phyloP scores from a whole-genome alignment of 1,140 invertebrate genomes.

The Battus philenor region DNA sequence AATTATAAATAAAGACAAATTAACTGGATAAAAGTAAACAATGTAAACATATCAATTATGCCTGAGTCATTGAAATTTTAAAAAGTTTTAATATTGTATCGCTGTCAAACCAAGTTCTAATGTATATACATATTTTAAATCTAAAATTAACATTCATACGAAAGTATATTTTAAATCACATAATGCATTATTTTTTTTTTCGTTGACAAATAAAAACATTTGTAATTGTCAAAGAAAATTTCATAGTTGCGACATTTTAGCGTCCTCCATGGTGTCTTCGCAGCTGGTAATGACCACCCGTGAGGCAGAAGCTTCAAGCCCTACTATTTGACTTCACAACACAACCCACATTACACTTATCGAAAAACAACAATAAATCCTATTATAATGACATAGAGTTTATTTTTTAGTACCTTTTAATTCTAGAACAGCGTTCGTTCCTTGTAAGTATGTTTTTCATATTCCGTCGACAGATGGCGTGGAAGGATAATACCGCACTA shows the following conservation, averaged over 20 bases:
- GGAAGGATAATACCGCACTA: conserved; percentile 45
- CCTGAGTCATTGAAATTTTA: too few relatives aligned
- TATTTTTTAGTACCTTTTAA: conserved; percentile 11
- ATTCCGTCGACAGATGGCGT: conserved; percentile 53
- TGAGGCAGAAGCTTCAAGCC: conserved; percentile 33
- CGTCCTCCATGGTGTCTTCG: conserved; percentile 32
- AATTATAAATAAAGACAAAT: too few relatives aligned
- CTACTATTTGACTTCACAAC: conserved; percentile 45
- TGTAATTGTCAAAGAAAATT: too few relatives aligned
- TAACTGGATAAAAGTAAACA: too few relatives aligned
- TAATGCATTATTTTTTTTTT: too few relatives aligned
- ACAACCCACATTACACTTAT: conserved; percentile 16
- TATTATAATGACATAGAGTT: conserved; percentile 19
- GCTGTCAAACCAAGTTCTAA: too few relatives aligned
- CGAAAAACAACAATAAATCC: conserved; percentile 4
- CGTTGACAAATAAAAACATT: too few relatives aligned
- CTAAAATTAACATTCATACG: too few relatives aligned
- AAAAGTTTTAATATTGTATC: too few relatives aligned
- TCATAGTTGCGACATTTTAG: conserved; percentile 47
- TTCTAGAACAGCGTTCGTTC: neutral
- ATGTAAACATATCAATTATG: too few relatives aligned
- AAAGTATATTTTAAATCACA: too few relatives aligned
- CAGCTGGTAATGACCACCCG: conserved; percentile 62
- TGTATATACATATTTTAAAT: too few relatives aligned
- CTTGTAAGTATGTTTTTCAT: conserved; percentile 8